Conservation (phyloP, 1,140 invertebrate genomes). For the Onthophagus taurus region DNA sequence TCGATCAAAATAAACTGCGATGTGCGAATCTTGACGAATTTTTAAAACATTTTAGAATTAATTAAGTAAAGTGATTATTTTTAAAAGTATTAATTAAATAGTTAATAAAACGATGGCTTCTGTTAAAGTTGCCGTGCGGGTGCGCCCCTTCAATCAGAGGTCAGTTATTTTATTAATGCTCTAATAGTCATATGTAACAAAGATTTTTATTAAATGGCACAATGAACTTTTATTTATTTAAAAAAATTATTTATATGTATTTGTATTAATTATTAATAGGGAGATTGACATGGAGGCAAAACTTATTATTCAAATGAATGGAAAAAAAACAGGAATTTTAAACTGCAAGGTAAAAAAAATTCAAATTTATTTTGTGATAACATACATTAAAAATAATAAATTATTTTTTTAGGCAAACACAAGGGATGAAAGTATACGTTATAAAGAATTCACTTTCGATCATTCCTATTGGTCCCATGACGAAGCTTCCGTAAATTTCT, state of each 20-base stretch:
- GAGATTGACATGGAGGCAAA: slow-evolving; percentile 75
- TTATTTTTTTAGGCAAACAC: slow-evolving; percentile 29
- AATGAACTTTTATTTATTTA: slow-evolving; percentile 26
- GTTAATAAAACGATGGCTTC: slow-evolving; percentile 51
- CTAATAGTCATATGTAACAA: slow-evolving; percentile 17
- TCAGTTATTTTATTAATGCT: slow-evolving; percentile 38
- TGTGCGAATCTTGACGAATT: slow-evolving; percentile 1
- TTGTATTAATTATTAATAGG: slow-evolving; percentile 46
- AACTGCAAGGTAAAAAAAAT: slow-evolving; percentile 61
- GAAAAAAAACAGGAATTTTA: slow-evolving; percentile 71
- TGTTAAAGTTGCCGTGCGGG: slow-evolving; percentile 71
- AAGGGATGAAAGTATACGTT: slow-evolving; percentile 39
- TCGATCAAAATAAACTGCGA: slow-evolving; percentile 13
- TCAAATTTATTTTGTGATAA: slow-evolving; percentile 1
- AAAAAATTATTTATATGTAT: slow-evolving; percentile 9
- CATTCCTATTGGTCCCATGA: slow-evolving; percentile 86
- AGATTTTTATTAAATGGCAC: slow-evolving; percentile 17
- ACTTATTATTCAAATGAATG: slow-evolving; percentile 78
- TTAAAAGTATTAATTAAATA: slow-evolving; percentile 7
- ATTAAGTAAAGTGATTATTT: slow-evolving; percentile 9
- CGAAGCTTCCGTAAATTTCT: slow-evolving; percentile 58
- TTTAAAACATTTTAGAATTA: no score
- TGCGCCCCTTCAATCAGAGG: slow-evolving; percentile 75
- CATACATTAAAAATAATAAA: slow-evolving; percentile 10
- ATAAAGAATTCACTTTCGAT: slow-evolving; percentile 89